Evolutionary conservation across 2,113 vertebrate genomes (phyloP).

Genomic region (Danionella cerebrum): DNA sequence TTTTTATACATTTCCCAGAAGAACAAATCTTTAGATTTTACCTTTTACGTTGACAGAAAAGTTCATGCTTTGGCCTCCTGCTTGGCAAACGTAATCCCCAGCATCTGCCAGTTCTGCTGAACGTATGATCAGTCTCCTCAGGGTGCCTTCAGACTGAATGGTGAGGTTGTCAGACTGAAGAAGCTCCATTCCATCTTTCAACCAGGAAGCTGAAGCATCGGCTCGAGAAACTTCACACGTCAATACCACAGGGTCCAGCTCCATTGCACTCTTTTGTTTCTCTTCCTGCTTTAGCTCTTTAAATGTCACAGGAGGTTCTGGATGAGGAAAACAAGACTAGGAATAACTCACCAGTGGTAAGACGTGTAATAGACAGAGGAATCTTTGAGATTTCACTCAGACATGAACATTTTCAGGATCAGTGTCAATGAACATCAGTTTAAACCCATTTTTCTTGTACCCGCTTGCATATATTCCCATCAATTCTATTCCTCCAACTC

Average conservation of each 20-base stretch:
- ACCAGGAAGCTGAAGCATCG: conserved; percentile 55
- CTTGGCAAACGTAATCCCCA: conserved; percentile 61
- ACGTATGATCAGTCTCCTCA: conserved; percentile 64
- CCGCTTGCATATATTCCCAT: no score
- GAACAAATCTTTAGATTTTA: conserved; percentile 26
- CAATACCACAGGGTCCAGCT: conserved; percentile 65
- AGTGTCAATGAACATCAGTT: no score
- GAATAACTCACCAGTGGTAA: no score
- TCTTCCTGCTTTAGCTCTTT: conserved; percentile 50
- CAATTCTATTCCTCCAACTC: no score
- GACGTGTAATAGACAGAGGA: no score
- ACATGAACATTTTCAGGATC: no score
- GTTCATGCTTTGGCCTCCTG: conserved; percentile 50
- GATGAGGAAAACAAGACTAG: neutral
- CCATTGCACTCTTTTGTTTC: conserved; percentile 57
- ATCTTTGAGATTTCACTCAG: no score
- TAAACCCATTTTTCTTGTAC: no score
- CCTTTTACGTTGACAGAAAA: conserved; percentile 64
- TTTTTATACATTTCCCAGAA: no score
- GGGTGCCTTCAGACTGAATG: conserved; percentile 57
- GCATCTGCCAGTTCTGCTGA: conserved; percentile 55
- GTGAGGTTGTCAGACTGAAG: conserved; percentile 56
- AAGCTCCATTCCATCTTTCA: conserved; percentile 60
- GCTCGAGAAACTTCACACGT: conserved; percentile 61
- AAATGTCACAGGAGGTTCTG: conserved; percentile 59